These are phyloP conservation scores for Mylabris phalerata DNA, from an alignment of 1,140 invertebrate genomes.

Conservation along the genomic window DNA sequence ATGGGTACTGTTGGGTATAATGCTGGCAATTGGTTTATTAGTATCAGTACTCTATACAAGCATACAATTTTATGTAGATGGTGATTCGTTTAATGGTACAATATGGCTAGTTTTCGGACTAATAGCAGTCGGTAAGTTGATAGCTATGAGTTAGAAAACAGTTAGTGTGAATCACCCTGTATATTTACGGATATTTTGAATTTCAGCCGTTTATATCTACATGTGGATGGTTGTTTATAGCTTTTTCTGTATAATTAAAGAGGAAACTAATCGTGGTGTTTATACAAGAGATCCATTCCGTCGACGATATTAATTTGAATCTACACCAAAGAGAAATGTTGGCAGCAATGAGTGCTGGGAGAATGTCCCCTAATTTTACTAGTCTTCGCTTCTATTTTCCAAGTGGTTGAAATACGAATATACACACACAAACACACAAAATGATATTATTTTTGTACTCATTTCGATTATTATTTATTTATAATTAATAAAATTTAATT, in stretches of 20 bases:
- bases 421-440: too few relatives aligned
- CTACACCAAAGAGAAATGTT: conserved; percentile 4
- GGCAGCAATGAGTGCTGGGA: too few relatives aligned
- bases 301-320: conserved; percentile 37
- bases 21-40: conserved; percentile 63
- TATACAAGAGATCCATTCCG: conserved; percentile 61
- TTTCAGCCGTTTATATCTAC: conserved; percentile 62
- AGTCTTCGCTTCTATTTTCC: too few relatives aligned
- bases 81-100: conserved; percentile 48
- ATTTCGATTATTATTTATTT: too few relatives aligned
- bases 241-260: conserved; percentile 62
- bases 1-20: conserved; percentile 70
- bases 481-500: too few relatives aligned
- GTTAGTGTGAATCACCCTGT: not conserved
- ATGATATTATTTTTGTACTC: too few relatives aligned
- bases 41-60: conserved; percentile 70
- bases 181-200: conserved; percentile 19
- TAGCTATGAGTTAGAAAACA: conserved; percentile 4
- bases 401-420: too few relatives aligned
- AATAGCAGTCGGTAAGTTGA: conserved; percentile 51
- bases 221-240: conserved; percentile 75
- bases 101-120: conserved; percentile 57
- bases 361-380: too few relatives aligned
- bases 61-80: conserved; percentile 61
- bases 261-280: conserved; percentile 56